Conservation (phyloP, 2,888 invertebrate species). For the Amorpha juglandis region DNA sequence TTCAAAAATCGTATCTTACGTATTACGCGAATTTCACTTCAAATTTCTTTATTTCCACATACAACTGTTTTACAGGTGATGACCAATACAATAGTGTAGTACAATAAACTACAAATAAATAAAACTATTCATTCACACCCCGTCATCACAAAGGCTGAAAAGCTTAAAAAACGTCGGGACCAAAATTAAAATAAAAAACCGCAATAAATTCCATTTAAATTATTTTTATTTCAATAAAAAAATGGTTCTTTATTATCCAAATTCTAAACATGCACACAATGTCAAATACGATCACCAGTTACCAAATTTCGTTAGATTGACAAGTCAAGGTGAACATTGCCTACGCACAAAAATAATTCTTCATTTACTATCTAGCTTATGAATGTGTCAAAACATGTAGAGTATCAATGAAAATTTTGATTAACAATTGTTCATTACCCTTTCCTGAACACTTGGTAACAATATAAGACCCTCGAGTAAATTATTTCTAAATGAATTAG, state of each 20-base stretch:
- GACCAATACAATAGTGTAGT: too few species aligned
- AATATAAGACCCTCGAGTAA: conserved; percentile 14
- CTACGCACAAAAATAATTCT: conserved; percentile 25
- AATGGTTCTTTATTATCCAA: neutral
- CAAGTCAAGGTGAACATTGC: conserved; percentile 4
- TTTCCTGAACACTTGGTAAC: conserved; percentile 5
- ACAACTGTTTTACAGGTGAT: too few species aligned
- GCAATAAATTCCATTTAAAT: too few species aligned
- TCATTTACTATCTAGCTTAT: conserved; percentile 12
- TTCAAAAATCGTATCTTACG: too few species aligned
- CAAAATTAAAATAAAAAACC: too few species aligned
- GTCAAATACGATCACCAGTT: neutral
- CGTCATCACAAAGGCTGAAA: too few species aligned
- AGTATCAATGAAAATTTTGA: conserved; percentile 19
- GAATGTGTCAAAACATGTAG: conserved; percentile 7
- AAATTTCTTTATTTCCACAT: too few species aligned
- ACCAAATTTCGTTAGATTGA: neutral
- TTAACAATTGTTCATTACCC: conserved; percentile 13
- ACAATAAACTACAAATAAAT: too few species aligned
- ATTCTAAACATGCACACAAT: neutral
- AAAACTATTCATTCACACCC: too few species aligned
- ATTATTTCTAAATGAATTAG: conserved; percentile 11
- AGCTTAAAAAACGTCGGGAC: too few species aligned
- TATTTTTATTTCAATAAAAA: too few species aligned
- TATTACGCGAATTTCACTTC: too few species aligned